Evolutionary conservation across 2,888 invertebrate species (phyloP), one percentile per base, ranked within the genome.

Genomic region (Amorpha juglandis): DNA sequence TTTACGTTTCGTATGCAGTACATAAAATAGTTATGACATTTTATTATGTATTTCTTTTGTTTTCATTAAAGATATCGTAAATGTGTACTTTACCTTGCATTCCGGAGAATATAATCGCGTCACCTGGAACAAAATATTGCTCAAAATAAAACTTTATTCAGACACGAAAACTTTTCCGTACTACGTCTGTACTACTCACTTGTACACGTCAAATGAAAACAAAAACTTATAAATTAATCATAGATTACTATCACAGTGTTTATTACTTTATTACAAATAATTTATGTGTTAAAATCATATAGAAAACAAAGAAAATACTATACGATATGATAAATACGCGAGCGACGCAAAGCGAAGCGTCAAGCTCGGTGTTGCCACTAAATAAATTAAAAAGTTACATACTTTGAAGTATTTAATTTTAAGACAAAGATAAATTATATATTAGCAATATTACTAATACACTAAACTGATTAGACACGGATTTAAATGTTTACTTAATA

Each of bases 51-150:
- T 45, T 9, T 11, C 12, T 48, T 12, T 16, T 16, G 7, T 4
- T 1, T 19, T 19, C 11, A 58, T 4, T 6, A 42, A 42, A 19
- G 19, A 42, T 12, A 42, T 42, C 2, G 1, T 12, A 19, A 6
- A 12, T 42, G 9, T 51, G 55, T 65, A 83, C 94, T 87, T 9
- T 83, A 95, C 95, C 95, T 89, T 95, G 95, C 88, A 94, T 93
- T 72, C 95, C 95, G 76, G 94, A 92, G 82, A 95, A 95, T 77
- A 95, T 88, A 68, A 95, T 94, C 66, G 94, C 93, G 94, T 95
- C 95, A 95, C 94, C 89, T 95, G 94, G 66, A 90, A 93, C 87
- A 89, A 87, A 27, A 80, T 42, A 79, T 78, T 77, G 67, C 63
- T 71, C 9, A 38, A 11, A 12, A 38, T 6, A 58, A 42, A 42